Conservation (phyloP, 1,140 invertebrate genomes). For the Chrysomallon squamiferum region DNA sequence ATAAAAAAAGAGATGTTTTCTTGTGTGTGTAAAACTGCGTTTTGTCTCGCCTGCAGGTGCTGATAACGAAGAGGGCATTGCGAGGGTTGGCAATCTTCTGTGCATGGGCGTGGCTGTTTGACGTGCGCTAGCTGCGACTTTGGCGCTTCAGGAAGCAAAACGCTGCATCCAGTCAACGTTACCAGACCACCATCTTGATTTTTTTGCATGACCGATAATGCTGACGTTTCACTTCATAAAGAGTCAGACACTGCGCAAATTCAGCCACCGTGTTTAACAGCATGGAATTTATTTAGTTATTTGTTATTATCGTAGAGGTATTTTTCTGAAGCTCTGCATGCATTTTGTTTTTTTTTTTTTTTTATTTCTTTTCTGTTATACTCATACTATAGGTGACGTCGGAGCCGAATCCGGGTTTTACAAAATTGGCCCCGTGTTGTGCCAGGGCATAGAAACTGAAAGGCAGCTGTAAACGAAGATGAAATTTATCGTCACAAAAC, state of each 20-base stretch:
- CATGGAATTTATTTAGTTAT: no score
- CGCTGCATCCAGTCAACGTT: not conserved
- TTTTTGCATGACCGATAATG: not conserved
- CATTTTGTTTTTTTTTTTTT: no score
- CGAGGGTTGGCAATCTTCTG: not conserved
- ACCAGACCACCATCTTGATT: not conserved
- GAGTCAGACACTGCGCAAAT: not conserved
- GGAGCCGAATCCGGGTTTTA: not conserved
- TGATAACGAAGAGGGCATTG: not conserved
- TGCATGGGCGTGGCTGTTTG: not conserved
- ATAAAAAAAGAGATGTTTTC: not conserved
- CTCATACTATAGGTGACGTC: conserved; percentile 1
- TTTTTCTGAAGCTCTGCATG: no score
- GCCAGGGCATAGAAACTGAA: not conserved
- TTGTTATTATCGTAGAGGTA: no score
- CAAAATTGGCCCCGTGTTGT: not conserved
- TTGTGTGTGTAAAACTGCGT: not conserved
- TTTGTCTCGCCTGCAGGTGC: not conserved
- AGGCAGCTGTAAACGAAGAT: conserved; percentile 14
- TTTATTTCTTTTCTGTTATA: not conserved
- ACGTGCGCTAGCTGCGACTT: not conserved
- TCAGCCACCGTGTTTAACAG: not conserved
- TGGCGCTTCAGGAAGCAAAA: no score
- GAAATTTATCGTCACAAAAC: conserved; percentile 10
- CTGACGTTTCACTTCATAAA: not conserved